A percentile compares a stretch with the other conserved stretches of the same genome.
Evolutionary conservation across 1,140 invertebrate species (phyloP).

Genomic region (Drosophila kikkawai): DNA sequence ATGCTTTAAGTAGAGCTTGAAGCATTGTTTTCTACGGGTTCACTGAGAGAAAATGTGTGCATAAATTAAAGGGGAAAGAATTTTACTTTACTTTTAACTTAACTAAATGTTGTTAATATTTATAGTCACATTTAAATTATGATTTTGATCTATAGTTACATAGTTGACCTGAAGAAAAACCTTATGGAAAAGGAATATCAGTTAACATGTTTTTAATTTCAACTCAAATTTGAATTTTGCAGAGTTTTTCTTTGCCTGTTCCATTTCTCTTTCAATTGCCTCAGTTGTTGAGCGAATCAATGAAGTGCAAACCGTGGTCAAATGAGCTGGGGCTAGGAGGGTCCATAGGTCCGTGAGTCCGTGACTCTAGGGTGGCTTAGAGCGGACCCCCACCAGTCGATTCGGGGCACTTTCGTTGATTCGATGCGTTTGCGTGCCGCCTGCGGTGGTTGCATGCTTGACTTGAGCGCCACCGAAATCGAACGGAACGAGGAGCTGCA

Average conservation of each 20-base stretch:
- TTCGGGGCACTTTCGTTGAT: slow-evolving; percentile 75
- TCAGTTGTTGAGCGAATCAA: slow-evolving; percentile 50
- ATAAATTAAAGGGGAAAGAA: background rate
- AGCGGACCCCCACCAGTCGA: slow-evolving; percentile 1
- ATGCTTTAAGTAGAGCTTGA: slow-evolving; percentile 58
- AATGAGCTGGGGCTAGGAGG: slow-evolving; percentile 26
- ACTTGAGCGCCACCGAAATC: slow-evolving; percentile 61
- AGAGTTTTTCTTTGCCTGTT: slow-evolving; percentile 1
- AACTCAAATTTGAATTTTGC: background rate
- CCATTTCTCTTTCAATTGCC: slow-evolving; percentile 32
- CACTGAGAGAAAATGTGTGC: slow-evolving; percentile 1
- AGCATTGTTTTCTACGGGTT: slow-evolving; percentile 14
- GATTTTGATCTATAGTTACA: too few relatives aligned
- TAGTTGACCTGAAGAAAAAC: too few relatives aligned
- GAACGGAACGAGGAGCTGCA: slow-evolving; percentile 25
- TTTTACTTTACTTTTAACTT: background rate
- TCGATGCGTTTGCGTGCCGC: slow-evolving; percentile 82
- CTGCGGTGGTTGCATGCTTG: slow-evolving; percentile 73
- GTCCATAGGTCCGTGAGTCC: slow-evolving; percentile 15
- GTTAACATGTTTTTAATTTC: background rate
- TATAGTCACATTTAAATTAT: background rate
- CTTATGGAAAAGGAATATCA: background rate
- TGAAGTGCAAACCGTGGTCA: slow-evolving; percentile 77
- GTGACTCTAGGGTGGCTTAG: background rate
- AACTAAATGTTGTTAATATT: background rate